Evolutionary conservation across 2,113 vertebrate genomes (phyloP).

Genomic region (Alectura lathami): DNA sequence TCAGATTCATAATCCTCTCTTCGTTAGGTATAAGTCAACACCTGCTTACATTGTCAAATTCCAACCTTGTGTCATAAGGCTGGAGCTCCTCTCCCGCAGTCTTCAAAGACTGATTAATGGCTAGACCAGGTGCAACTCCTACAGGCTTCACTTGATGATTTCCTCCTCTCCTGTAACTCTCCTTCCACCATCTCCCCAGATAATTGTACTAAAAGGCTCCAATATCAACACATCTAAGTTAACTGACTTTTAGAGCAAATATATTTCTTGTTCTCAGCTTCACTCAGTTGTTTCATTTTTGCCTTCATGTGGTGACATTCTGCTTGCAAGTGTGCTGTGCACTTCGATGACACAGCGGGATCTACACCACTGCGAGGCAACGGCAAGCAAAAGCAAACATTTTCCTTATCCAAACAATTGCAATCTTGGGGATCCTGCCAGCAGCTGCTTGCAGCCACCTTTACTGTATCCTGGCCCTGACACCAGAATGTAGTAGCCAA

Average conservation of each 20-base stretch:
- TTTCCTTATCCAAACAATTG: rapidly evolving
- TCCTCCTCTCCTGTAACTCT: neutral
- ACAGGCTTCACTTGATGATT: neutral
- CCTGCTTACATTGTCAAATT: neutral
- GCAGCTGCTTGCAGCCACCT: neutral
- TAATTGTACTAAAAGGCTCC: neutral
- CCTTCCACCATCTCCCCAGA: neutral
- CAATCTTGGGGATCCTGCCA: neutral
- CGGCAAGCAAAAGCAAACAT: rapidly evolving
- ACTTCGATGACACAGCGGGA: neutral
- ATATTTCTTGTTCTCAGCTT: neutral
- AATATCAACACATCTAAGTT: neutral
- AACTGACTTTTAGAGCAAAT: neutral
- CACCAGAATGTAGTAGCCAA: neutral
- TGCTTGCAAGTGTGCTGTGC: neutral
- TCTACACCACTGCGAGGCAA: neutral
- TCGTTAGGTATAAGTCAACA: neutral
- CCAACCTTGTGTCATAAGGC: neutral
- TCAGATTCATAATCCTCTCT: neutral
- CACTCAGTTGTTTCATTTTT: neutral
- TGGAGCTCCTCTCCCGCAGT: neutral
- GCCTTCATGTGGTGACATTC: neutral
- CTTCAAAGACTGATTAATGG: neutral
- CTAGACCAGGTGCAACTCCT: neutral
- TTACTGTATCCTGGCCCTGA: neutral